Evolutionary conservation across 2,888 invertebrate genomes (phyloP).

Genomic region (Papilio elwesi): DNA sequence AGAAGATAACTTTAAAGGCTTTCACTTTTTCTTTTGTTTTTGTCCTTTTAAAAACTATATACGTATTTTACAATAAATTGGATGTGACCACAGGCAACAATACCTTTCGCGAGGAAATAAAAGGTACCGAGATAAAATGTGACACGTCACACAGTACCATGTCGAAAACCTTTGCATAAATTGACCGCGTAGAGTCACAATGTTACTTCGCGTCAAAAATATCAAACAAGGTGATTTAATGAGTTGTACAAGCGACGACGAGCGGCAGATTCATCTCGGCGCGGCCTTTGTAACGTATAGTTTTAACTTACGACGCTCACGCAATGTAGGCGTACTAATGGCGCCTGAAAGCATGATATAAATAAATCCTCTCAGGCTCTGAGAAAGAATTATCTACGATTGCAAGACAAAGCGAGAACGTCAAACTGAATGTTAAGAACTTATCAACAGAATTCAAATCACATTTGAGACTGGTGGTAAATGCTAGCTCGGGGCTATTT

Average conservation of each 20-base stretch:
- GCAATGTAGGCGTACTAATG: slow-evolving; percentile 72
- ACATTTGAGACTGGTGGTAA: slow-evolving; percentile 66
- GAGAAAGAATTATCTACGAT: slow-evolving; percentile 43
- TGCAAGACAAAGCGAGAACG: slow-evolving; percentile 33
- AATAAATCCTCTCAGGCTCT: slow-evolving; percentile 55
- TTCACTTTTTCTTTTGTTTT: neutral
- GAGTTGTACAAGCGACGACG: slow-evolving; percentile 65
- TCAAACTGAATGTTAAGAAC: slow-evolving; percentile 44
- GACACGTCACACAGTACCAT: slow-evolving; percentile 59
- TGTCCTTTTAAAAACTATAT: slow-evolving; percentile 3
- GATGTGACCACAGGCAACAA: neutral
- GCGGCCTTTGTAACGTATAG: slow-evolving; percentile 79
- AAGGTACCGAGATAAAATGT: slow-evolving; percentile 52
- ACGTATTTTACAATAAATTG: slow-evolving; percentile 6
- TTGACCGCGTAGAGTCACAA: slow-evolving; percentile 62
- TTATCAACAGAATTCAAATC: slow-evolving; percentile 70
- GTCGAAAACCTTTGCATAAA: slow-evolving; percentile 65
- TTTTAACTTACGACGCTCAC: slow-evolving; percentile 65
- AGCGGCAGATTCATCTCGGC: slow-evolving; percentile 74
- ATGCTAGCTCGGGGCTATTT: slow-evolving; percentile 70
- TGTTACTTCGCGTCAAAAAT: slow-evolving; percentile 71
- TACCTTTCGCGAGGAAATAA: slow-evolving; percentile 45
- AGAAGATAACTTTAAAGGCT: slow-evolving; percentile 2
- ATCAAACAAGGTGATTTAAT: slow-evolving; percentile 75
- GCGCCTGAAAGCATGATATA: slow-evolving; percentile 63